Evolutionary conservation across 2,113 vertebrate genomes (phyloP), one percentile per base, ranked within the genome.

Genomic region (Synodontis membranacea): DNA sequence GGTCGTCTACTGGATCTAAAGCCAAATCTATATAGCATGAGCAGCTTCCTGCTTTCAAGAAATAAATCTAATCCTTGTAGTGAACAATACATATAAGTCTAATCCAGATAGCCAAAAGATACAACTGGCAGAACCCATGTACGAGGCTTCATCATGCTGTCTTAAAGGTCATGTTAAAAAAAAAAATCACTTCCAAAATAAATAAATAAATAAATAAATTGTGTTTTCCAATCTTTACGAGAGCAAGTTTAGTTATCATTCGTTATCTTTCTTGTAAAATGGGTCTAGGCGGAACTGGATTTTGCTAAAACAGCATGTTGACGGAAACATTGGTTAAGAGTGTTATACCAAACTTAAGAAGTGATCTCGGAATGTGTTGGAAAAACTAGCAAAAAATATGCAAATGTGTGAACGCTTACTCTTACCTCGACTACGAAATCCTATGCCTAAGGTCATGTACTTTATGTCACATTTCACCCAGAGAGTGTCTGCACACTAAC

Each of bases 401-500:
- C 52, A 28, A 17, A 28, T 1, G 31, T 54, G 50, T 11, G 31
- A 23, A 19, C 7, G 19, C 1, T 21, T 50, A 25, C 31, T 2
- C 4, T 25, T 5, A 39, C 9, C 15, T 37, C 34, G 3, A 56
- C 11, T 9, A 10, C 11, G 10, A 25, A 31, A 37, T 31, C 3
- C 2, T 10, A 31, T 19, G 17, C 3, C 28, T 21, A 39, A 54
- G 78, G 48, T 70, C 17, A 11, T 34, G 64, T 37, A 23, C 37
- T 82, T 82, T 17, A 46, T 31, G 19, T 86, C 50, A 74, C 79
- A 86, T 74, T 58, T 86, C 52, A 72, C 64, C 79, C 37, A 81
- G 64, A 60, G 82, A 60, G 34, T 44, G 31, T 74, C 31, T 66
- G 5, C 46, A 62, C 4, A 70, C 34, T 15, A 46, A 72, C 78